Evolutionary conservation across 2,888 invertebrate species (phyloP).

Genomic region (Glomeris marginata): DNA sequence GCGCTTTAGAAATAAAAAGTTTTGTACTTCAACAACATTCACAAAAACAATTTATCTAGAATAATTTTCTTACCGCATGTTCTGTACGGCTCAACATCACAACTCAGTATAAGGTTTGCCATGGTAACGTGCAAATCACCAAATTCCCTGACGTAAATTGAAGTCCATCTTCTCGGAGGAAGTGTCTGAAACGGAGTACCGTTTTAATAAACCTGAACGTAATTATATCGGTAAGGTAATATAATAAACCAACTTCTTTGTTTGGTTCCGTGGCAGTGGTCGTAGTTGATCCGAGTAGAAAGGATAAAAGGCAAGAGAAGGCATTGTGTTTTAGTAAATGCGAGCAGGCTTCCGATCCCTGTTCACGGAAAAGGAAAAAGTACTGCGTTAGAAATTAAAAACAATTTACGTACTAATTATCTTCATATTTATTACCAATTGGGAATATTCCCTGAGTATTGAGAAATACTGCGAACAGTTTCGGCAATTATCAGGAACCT

Average conservation of each 20-base stretch:
- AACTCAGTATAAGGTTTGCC: conserved; percentile 31
- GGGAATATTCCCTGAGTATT: conserved; percentile 29
- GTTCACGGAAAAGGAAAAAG: conserved; percentile 12
- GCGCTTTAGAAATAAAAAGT: no score
- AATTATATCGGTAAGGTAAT: background rate
- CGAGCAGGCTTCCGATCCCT: conserved; percentile 31
- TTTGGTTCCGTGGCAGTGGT: conserved; percentile 16
- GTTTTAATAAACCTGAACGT: background rate
- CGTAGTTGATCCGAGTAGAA: conserved; percentile 28
- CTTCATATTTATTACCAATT: conserved; percentile 25
- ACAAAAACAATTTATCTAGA: background rate
- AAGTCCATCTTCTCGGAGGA: conserved; percentile 31
- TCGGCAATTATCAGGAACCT: conserved; percentile 32
- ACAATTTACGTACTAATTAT: background rate
- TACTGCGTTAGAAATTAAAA: no score
- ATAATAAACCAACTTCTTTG: conserved; percentile 13
- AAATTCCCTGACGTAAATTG: conserved; percentile 33
- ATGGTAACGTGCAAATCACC: conserved; percentile 31
- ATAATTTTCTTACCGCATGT: conserved; percentile 22
- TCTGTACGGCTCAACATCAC: conserved; percentile 27
- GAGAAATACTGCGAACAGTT: conserved; percentile 32
- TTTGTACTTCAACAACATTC: conserved; percentile 2
- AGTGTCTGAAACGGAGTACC: conserved; percentile 21
- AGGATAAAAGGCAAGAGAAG: conserved; percentile 29
- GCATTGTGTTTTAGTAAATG: conserved; percentile 31